These are phyloP conservation scores for Clarias fuscus DNA, from an alignment of 2,797 vertebrate species.

Conservation along the genomic window DNA sequence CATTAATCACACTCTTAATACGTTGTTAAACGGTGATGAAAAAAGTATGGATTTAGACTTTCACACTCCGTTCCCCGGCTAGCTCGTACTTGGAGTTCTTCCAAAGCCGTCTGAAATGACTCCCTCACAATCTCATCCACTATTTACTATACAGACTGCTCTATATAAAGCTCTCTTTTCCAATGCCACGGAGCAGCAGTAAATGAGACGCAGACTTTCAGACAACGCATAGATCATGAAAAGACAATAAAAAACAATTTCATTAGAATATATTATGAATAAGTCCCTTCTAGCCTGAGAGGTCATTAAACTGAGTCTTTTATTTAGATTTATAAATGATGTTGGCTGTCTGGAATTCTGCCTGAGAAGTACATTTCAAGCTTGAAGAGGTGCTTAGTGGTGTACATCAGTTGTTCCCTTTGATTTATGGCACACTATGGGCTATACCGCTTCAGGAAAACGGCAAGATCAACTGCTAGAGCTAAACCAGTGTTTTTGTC, in stretches of 20 bases:
- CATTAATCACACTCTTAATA: neutral
- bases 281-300: neutral
- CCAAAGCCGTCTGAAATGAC: neutral
- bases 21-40: neutral
- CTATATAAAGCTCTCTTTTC: neutral
- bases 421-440: neutral
- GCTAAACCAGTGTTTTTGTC: neutral
- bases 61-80: neutral
- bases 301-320: neutral
- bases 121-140: neutral
- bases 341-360: neutral
- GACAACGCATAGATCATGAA: neutral
- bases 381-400: neutral
- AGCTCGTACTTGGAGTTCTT: neutral
- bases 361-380: neutral
- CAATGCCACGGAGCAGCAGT: neutral
- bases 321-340: neutral
- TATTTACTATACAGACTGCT: neutral
- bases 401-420: neutral
- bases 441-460: neutral
- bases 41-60: neutral
- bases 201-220: neutral
- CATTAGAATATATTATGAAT: neutral
- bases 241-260: neutral
- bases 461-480: neutral